Evolutionary conservation across 2,113 vertebrate species (phyloP).

Genomic region (Ellobius talpinus): DNA sequence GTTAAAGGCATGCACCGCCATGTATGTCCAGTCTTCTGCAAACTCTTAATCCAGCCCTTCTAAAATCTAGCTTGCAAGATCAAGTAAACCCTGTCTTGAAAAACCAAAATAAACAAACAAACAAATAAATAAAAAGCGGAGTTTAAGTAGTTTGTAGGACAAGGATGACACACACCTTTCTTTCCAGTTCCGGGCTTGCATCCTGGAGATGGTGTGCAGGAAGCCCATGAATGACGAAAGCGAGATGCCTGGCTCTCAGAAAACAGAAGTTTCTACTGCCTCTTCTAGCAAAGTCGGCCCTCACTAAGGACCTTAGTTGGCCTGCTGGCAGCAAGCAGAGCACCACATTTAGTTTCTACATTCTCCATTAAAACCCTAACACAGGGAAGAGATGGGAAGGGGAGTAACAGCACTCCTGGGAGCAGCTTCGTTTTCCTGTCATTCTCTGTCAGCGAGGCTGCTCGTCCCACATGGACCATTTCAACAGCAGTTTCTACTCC

Average conservation of each 20-base stretch:
- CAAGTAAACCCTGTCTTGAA: not conserved
- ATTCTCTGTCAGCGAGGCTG: not conserved
- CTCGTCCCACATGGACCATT: not conserved
- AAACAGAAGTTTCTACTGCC: conserved; percentile 88
- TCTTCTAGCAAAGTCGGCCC: conserved; percentile 88
- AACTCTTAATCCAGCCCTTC: not conserved
- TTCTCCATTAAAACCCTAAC: conserved; percentile 15
- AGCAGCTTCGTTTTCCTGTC: not conserved
- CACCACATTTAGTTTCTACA: conserved; percentile 20
- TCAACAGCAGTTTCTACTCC: not conserved
- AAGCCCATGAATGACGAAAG: conserved; percentile 87
- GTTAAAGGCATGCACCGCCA: not conserved
- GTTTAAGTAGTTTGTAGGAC: not conserved
- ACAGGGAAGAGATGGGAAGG: not conserved
- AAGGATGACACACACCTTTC: not conserved
- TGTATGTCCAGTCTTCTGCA: not conserved
- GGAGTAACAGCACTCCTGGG: not conserved
- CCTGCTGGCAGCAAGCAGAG: conserved; percentile 15
- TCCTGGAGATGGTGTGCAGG: conserved; percentile 90
- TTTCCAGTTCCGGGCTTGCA: conserved; percentile 89
- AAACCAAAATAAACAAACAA: too few species aligned
- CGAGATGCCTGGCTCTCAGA: conserved; percentile 85
- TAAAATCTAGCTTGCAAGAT: not conserved
- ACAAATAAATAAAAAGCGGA: too few species aligned
- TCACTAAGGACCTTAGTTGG: conserved; percentile 66